Base-by-base conservation (phyloP, 1,140 invertebrate genomes). In the Hormaphis cornu region DNA sequence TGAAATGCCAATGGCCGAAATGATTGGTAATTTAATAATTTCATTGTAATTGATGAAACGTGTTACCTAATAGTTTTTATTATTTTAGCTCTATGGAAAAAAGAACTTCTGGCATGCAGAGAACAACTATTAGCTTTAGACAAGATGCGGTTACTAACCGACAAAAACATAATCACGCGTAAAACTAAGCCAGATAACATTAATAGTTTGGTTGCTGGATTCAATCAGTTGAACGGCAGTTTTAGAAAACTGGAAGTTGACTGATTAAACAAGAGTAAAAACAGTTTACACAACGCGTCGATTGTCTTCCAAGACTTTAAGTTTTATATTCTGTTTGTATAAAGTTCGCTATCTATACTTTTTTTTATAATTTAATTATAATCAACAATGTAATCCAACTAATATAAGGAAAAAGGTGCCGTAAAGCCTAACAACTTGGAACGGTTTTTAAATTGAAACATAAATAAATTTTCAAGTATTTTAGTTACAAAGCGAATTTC, bases 171-270 rank as follows among this genome's bases (percentile, higher is more conserved):
- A 10, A 70, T 72, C 16, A 73, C 72, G 16, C 72, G 72, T 33
- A 70, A 72, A 24, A 37, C 40, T 14, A 70, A 20, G 37, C 2
- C 28, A 8, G 18, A 50, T 16, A 28, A 72, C n/a, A 59, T 12
- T n/a, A 54, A 70, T 16, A 72, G 59, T 26, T 70, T 71, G 16
- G 42, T 40, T 2, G 28, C 58, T 6, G 72, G 70, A 22, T 56
- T 70, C 14, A 37, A 46, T 26, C 52, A 42, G 2, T 81, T 89
- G 18, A 84, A 85, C 69, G 89, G 89, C 30, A 89, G 87, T 54
- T 91, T 91, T 76, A 84, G 89, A 74, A 90, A 89, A 79, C 78
- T 90, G 48, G 86, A 89, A 78, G 83, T 90, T n/a, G 89, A 91
- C 79, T 91, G 83, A 82, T 18, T 10, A 30, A 8, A n/a, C n/a